A percentile compares a stretch with the other conserved stretches of the same genome.
Evolutionary conservation across 2,113 vertebrate species (phyloP).

Genomic region (Aleadryas rufinucha): DNA sequence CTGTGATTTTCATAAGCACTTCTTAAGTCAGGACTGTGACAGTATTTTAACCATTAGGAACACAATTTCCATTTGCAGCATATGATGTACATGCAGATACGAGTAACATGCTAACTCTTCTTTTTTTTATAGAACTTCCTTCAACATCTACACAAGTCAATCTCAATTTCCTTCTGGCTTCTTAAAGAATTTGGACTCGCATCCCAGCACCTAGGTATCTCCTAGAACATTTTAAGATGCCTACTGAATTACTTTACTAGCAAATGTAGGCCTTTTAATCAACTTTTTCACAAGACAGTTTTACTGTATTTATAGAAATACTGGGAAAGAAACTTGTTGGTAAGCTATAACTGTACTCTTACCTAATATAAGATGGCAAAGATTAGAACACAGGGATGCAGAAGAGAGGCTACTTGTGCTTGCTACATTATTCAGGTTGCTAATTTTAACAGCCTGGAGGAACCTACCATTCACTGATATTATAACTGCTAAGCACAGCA

Average conservation of each 20-base stretch:
- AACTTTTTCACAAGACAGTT: background rate
- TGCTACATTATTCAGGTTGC: background rate
- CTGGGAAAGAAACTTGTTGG: background rate
- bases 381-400: background rate
- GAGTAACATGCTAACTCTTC: background rate
- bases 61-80: background rate
- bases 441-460: background rate
- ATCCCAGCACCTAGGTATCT: background rate
- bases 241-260: background rate
- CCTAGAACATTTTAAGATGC: background rate
- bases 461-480: background rate
- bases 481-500: background rate
- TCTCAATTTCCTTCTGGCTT: background rate
- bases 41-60: background rate
- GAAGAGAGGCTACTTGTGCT: background rate
- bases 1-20: background rate
- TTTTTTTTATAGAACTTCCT: background rate
- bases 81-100: background rate
- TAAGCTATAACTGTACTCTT: background rate
- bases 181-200: background rate
- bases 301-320: background rate
- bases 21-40: background rate
- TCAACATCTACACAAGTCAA: background rate
- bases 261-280: background rate
- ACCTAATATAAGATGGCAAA: background rate